Percentiles rank a stretch among this genome's conserved stretches.
Conservation (phyloP, 2,797 vertebrate genomes). For the Limnodromus scolopaceus region DNA sequence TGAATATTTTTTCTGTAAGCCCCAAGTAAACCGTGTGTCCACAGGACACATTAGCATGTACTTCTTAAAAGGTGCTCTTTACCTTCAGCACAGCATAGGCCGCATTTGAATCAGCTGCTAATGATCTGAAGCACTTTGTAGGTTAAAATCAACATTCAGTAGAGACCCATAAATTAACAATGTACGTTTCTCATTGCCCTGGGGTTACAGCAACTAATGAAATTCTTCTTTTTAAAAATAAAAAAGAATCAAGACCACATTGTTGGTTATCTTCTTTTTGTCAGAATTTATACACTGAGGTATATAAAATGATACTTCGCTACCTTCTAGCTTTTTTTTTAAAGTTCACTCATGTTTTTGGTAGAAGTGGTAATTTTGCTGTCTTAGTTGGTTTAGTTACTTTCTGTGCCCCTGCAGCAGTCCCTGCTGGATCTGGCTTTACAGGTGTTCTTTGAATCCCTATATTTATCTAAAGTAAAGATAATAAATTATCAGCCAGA, state of each 20-base stretch:
- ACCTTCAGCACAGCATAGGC: neutral
- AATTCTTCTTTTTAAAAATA: neutral
- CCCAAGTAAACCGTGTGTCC: neutral
- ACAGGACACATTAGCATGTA: neutral
- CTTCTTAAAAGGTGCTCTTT: neutral
- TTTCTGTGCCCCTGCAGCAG: neutral
- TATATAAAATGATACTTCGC: neutral
- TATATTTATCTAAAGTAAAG: neutral
- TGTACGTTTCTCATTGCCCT: constrained; percentile 17
- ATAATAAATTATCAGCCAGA: neutral
- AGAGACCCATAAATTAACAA: constrained; percentile 61
- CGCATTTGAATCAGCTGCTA: constrained; percentile 63
- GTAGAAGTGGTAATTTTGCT: neutral
- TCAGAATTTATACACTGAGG: neutral
- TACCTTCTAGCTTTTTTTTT: neutral
- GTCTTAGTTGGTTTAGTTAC: neutral
- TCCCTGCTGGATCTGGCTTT: neutral
- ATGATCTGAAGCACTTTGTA: constrained; percentile 51
- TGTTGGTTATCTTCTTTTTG: neutral
- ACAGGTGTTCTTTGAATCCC: neutral
- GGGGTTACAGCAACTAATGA: constrained; percentile 7
- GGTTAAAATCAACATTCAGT: constrained; percentile 48
- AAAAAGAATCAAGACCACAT: neutral
- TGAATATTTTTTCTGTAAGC: neutral
- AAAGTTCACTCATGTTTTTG: neutral